phyloP scores from a whole-genome alignment of 2,888 invertebrate genomes.

The Capitulum mitella region DNA sequence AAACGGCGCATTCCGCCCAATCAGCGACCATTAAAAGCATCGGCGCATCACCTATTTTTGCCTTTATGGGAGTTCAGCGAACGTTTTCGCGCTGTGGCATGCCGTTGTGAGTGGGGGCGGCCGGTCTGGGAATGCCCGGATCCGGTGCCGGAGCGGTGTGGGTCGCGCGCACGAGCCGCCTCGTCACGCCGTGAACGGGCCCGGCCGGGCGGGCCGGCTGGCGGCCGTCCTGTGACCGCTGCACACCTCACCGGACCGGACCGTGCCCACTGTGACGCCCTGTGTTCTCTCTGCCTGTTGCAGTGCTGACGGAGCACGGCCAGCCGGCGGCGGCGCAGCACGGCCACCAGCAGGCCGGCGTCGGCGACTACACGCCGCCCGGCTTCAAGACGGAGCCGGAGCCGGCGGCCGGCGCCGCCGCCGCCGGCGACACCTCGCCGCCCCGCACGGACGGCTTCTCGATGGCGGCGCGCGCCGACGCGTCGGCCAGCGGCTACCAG shows the following conservation, averaged over 20 bases:
- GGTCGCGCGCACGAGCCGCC: neutral
- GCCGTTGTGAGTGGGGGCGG: too few species aligned
- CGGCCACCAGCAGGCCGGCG: neutral
- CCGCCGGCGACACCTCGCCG: neutral
- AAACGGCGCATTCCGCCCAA: neutral
- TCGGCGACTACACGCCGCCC: neutral
- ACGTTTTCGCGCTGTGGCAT: neutral
- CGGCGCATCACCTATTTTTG: neutral
- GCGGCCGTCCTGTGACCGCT: neutral
- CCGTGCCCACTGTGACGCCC: too few species aligned
- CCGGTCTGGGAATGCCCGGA: too few species aligned
- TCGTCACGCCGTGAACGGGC: too few species aligned
- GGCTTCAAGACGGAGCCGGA: conserved; percentile 8
- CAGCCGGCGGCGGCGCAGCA: neutral
- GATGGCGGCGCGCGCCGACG: neutral
- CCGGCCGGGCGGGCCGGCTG: too few species aligned
- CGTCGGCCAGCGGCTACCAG: neutral
- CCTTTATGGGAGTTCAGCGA: neutral
- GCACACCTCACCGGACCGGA: too few species aligned
- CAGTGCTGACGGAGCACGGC: neutral
- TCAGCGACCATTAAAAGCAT: neutral
- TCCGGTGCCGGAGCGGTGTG: neutral
- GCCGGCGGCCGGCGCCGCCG: neutral
- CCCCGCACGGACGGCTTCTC: conserved; percentile 5
- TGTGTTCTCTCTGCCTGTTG: neutral